Evolutionary conservation across 2,797 vertebrate genomes (phyloP).

Genomic region (Paramormyrops hopkinsi): DNA sequence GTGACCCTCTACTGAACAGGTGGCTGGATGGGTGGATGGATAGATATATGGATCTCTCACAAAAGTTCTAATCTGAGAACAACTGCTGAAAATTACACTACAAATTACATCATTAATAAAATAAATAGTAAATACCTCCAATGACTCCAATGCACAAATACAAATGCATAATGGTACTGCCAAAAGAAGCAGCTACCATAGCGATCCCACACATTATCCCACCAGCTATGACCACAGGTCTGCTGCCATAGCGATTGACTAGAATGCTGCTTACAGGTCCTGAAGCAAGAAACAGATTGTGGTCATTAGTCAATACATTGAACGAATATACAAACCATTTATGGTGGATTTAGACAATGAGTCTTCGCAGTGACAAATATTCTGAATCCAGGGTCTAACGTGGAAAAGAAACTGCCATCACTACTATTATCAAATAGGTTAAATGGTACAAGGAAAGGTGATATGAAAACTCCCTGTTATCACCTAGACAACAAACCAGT

Average conservation of each 20-base stretch:
- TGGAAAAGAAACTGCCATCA: background rate
- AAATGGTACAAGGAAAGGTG: background rate
- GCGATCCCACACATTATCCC: constrained; percentile 66
- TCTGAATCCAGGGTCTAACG: background rate
- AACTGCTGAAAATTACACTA: background rate
- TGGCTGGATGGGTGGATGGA: background rate
- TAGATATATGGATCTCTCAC: background rate
- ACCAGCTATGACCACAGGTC: constrained; percentile 66
- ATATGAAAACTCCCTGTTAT: background rate
- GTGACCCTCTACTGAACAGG: background rate
- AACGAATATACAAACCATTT: background rate
- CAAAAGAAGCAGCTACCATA: constrained; percentile 69
- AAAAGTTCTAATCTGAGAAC: background rate
- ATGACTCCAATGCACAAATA: constrained; percentile 71
- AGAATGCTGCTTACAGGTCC: constrained; percentile 71
- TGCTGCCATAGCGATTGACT: constrained; percentile 70
- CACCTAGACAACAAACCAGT: background rate
- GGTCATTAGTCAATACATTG: background rate
- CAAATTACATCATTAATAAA: constrained; percentile 7
- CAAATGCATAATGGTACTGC: constrained; percentile 67
- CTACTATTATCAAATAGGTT: background rate
- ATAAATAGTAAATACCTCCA: constrained; percentile 58
- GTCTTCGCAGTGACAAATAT: background rate
- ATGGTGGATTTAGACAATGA: background rate
- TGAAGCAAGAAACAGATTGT: constrained; percentile 35